Evolutionary conservation across 2,113 vertebrate species (phyloP).

Genomic region (Callopanchax toddi): DNA sequence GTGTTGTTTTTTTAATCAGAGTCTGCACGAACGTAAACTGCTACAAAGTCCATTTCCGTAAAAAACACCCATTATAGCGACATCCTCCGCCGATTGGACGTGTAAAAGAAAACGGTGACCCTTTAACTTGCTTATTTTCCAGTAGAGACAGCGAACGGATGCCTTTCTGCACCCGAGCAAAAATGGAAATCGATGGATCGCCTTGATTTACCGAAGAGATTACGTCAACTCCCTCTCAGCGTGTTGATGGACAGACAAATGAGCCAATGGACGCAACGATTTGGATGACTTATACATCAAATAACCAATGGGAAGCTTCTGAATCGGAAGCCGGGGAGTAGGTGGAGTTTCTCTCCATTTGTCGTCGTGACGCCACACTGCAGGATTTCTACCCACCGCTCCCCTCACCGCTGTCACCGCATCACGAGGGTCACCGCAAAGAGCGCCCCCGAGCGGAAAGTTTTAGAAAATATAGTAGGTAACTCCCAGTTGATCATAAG

Average conservation of each 20-base stretch:
- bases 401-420: constrained; percentile 60
- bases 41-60: constrained; percentile 59
- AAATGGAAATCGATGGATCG: constrained; percentile 71
- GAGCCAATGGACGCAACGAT: constrained; percentile 55
- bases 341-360: constrained; percentile 20
- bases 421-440: constrained; percentile 42
- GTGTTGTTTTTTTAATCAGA: constrained; percentile 65
- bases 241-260: constrained; percentile 42
- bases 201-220: constrained; percentile 80
- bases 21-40: constrained; percentile 57
- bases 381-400: constrained; percentile 78
- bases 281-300: constrained; percentile 3
- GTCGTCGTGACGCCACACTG: constrained; percentile 82
- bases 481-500: too few species aligned
- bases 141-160: constrained; percentile 37
- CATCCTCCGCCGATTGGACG: constrained; percentile 51
- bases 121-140: constrained; percentile 34
- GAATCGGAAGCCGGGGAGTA: background rate
- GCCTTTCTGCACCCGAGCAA: constrained; percentile 57
- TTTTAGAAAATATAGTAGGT: background rate
- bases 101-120: constrained; percentile 18
- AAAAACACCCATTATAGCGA: constrained; percentile 78
- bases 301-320: constrained; percentile 56
- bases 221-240: constrained; percentile 80
- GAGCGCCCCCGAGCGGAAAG: constrained; percentile 60